Evolutionary conservation across 2,113 vertebrate genomes (phyloP).

Genomic region (Ammodytes dubius): DNA sequence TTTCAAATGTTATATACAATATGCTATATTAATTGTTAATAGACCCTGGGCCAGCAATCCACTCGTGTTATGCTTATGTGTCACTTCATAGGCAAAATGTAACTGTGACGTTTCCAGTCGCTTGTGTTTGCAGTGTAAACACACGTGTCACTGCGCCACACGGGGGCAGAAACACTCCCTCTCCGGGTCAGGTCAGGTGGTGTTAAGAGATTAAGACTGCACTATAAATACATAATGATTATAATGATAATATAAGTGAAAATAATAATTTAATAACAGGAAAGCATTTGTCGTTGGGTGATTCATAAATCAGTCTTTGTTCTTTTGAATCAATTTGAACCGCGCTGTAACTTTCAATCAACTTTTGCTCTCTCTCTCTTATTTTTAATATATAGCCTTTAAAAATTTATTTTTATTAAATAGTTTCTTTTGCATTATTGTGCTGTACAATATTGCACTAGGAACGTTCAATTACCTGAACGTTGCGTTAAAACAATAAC

Average conservation of each 20-base stretch:
- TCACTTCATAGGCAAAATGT: background rate
- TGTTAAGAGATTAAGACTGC: background rate
- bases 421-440: no score
- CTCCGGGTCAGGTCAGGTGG: slow-evolving; percentile 51
- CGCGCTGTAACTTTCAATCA: background rate
- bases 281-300: background rate
- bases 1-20: background rate
- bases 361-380: background rate
- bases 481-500: no score
- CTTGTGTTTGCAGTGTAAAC: slow-evolving; percentile 24
- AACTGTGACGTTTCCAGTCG: background rate
- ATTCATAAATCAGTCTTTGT: background rate
- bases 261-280: background rate
- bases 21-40: background rate
- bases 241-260: background rate
- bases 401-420: no score
- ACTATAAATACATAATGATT: background rate
- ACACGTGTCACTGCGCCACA: slow-evolving; percentile 74
- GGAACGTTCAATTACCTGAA: no score
- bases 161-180: slow-evolving; percentile 80
- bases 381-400: background rate
- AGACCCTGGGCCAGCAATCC: background rate
- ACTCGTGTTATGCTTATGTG: background rate
- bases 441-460: no score
- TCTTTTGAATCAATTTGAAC: background rate